Evolutionary conservation across 1,140 invertebrate species (phyloP).

Genomic region (Drosophila lacteicornis): DNA sequence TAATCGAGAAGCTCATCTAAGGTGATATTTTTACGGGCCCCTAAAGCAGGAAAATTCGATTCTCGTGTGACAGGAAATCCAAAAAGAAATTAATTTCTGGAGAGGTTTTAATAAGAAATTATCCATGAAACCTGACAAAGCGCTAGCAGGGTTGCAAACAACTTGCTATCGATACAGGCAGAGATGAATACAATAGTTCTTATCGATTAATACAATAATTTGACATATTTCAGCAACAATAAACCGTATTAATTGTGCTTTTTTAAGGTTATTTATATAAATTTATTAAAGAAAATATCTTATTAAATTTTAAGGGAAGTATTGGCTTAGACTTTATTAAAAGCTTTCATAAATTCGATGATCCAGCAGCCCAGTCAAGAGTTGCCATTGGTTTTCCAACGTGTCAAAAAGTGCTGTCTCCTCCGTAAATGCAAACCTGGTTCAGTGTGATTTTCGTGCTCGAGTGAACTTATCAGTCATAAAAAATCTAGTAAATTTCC

Average conservation of each 20-base stretch:
- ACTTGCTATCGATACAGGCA: not conserved
- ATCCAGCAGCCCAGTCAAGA: not conserved
- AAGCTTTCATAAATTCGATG: not conserved
- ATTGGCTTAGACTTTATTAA: not conserved
- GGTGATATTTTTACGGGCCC: not conserved
- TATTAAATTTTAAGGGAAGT: not conserved
- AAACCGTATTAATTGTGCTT: too few relatives aligned
- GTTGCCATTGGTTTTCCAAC: not conserved
- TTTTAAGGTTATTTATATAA: too few relatives aligned
- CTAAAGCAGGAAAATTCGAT: not conserved
- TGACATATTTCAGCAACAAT: not conserved
- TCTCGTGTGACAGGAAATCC: not conserved
- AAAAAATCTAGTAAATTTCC: not conserved
- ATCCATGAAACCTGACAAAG: too few relatives aligned
- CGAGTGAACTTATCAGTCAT: not conserved
- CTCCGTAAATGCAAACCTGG: not conserved
- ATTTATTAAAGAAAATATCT: not conserved
- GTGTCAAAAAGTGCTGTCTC: not conserved
- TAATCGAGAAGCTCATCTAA: not conserved
- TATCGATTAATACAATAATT: not conserved
- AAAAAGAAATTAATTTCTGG: not conserved
- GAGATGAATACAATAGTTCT: not conserved
- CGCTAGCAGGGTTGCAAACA: too few relatives aligned
- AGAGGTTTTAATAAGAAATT: too few relatives aligned
- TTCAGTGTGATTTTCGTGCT: constrained; percentile 5